These are phyloP conservation scores for Melipona beecheii DNA, from an alignment of 2,888 invertebrate species.

Conservation along the genomic window DNA sequence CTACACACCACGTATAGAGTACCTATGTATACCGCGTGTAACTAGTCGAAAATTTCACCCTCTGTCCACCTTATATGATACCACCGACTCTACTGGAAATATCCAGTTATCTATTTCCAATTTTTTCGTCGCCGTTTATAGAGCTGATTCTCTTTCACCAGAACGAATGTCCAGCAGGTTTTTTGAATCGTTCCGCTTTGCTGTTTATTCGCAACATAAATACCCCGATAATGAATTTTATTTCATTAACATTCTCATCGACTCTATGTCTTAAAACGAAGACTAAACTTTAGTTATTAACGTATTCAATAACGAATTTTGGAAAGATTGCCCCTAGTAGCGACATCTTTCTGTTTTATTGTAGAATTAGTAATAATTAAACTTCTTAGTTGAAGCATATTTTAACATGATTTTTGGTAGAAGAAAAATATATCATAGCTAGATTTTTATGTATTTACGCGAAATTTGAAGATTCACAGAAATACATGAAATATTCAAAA, in stretches of 20 bases:
- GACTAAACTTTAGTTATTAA: background rate
- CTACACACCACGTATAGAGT: constrained; percentile 62
- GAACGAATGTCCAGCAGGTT: background rate
- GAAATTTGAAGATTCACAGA: too few relatives aligned
- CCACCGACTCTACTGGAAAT: constrained; percentile 42
- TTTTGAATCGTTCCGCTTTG: background rate
- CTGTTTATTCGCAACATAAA: background rate
- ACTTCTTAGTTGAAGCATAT: too few relatives aligned
- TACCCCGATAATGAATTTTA: background rate
- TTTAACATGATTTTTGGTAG: too few relatives aligned
- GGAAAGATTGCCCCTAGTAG: too few relatives aligned
- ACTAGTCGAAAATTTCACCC: constrained; percentile 59
- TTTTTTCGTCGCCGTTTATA: constrained; percentile 21
- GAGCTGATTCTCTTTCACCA: background rate
- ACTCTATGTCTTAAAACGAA: background rate
- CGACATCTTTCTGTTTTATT: too few relatives aligned
- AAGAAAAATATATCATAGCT: too few relatives aligned
- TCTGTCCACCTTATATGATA: constrained; percentile 48
- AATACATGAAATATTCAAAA: too few relatives aligned
- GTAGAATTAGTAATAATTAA: too few relatives aligned
- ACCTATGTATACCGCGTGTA: constrained; percentile 38
- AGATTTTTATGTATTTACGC: too few relatives aligned
- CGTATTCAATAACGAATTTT: too few relatives aligned
- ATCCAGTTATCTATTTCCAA: constrained; percentile 46
- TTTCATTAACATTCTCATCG: background rate